These are phyloP conservation scores for Drosophila maculinotata DNA, from an alignment of 2,888 invertebrate species.

Conservation along the genomic window DNA sequence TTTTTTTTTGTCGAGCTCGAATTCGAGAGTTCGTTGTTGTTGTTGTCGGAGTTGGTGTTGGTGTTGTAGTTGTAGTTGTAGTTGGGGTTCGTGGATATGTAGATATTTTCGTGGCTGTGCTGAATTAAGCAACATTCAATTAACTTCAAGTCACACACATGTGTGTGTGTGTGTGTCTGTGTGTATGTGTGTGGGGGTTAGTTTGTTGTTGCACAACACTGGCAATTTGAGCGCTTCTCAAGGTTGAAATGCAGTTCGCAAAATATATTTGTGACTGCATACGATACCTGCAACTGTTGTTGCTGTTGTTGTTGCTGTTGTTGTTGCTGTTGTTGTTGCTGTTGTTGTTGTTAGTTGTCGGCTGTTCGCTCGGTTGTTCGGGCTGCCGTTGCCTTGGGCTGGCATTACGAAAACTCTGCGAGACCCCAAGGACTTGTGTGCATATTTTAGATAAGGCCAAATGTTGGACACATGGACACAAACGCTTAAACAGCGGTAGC, in stretches of 20 bases:
- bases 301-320: constrained; percentile 18
- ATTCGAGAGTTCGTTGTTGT: constrained; percentile 5
- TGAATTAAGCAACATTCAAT: constrained; percentile 53
- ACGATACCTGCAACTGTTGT: constrained; percentile 36
- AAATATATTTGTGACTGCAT: constrained; percentile 50
- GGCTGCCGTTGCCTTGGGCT: constrained; percentile 61
- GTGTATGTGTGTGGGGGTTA: constrained; percentile 16
- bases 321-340: constrained; percentile 17
- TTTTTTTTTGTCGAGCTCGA: constrained; percentile 2
- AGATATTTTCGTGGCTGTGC: constrained; percentile 54
- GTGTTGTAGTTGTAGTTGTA: constrained; percentile 11
- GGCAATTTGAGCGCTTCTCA: constrained; percentile 39
- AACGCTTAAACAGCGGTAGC: constrained; percentile 22
- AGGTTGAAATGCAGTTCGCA: constrained; percentile 48
- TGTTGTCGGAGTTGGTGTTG: constrained; percentile 9
- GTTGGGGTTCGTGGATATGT: constrained; percentile 48
- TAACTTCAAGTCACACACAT: constrained; percentile 30
- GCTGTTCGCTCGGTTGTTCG: constrained; percentile 29
- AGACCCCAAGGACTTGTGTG: constrained; percentile 71
- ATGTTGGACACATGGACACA: constrained; percentile 56
- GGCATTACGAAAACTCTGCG: constrained; percentile 71
- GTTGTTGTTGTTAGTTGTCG: constrained; percentile 36
- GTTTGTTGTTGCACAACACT: constrained; percentile 43
- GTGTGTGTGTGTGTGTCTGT: constrained; percentile 3
- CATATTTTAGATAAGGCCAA: constrained; percentile 82